Percentiles rank a stretch among this genome's conserved stretches.
Conservation (phyloP, 2,113 vertebrate genomes). For the Barnardius zonarius region DNA sequence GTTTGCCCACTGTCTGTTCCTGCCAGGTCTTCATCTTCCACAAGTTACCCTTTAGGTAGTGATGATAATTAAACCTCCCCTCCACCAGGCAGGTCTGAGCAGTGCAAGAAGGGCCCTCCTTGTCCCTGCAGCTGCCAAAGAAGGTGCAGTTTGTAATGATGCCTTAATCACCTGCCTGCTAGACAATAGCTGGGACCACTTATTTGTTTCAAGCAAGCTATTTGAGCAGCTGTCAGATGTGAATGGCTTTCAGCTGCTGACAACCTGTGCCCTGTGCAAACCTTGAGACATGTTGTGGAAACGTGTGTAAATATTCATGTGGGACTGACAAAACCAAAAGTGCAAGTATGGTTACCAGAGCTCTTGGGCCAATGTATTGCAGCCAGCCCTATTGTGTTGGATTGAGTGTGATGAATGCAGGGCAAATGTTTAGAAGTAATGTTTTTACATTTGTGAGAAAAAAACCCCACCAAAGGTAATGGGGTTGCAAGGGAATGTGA, state of each 20-base stretch:
- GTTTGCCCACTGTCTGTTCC: background rate
- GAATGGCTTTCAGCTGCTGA: slow-evolving; percentile 42
- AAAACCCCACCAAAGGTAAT: background rate
- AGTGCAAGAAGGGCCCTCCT: background rate
- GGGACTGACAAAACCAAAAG: background rate
- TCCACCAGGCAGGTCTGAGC: background rate
- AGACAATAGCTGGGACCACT: background rate
- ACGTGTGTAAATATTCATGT: slow-evolving; percentile 40
- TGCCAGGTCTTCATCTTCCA: background rate
- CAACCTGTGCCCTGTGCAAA: slow-evolving; percentile 44
- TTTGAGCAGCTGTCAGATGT: slow-evolving; percentile 35
- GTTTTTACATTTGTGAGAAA: background rate
- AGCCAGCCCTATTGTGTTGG: background rate
- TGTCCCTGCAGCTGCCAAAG: background rate
- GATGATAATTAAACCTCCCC: background rate
- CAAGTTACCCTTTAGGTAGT: background rate
- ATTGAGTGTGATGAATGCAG: background rate
- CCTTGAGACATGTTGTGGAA: background rate
- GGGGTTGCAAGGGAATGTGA: fast-evolving
- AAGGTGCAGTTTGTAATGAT: background rate
- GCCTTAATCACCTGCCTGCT: background rate
- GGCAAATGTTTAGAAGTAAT: background rate
- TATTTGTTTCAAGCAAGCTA: background rate
- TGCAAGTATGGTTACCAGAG: background rate
- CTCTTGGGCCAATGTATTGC: background rate